These are phyloP conservation scores for Lota lota DNA, from an alignment of 2,113 vertebrate genomes.

Conservation along the genomic window DNA sequence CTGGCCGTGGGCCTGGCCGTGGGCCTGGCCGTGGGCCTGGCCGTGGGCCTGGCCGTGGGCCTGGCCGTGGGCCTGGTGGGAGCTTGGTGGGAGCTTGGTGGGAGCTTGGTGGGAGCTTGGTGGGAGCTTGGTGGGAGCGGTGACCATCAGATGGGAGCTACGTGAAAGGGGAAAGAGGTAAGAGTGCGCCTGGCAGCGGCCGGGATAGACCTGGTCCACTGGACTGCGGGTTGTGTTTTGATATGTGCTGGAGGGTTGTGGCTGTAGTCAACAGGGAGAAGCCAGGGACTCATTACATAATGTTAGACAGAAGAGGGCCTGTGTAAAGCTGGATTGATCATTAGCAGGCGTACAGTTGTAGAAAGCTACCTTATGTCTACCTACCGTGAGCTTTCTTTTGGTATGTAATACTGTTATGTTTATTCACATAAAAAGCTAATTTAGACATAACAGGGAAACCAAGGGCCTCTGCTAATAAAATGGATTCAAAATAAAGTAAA, in stretches of 20 bases:
- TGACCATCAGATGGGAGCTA: slow-evolving; percentile 57
- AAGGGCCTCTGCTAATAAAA: background rate
- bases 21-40: background rate
- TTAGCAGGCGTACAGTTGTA: background rate
- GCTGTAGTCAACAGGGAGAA: slow-evolving; percentile 12
- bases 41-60: no score
- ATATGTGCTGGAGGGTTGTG: slow-evolving; percentile 13
- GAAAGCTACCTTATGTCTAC: no score
- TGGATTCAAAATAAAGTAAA: background rate
- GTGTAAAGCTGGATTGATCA: background rate
- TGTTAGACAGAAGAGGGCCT: slow-evolving; percentile 11
- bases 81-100: no score
- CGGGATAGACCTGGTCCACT: slow-evolving; percentile 21
- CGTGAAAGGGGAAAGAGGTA: slow-evolving; percentile 45
- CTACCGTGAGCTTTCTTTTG: no score
- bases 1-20: slow-evolving; percentile 39
- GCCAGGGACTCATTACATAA: slow-evolving; percentile 20
- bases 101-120: no score
- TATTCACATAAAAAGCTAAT: no score
- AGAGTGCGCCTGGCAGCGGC: slow-evolving; percentile 35
- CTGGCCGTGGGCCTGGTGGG: no score
- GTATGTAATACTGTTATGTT: no score
- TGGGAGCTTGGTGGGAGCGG: slow-evolving; percentile 29
- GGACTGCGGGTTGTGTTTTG: slow-evolving; percentile 29
- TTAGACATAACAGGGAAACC: background rate